These are phyloP conservation scores for Cryptus viduatorius DNA, from an alignment of 2,888 invertebrate species.

Conservation along the genomic window DNA sequence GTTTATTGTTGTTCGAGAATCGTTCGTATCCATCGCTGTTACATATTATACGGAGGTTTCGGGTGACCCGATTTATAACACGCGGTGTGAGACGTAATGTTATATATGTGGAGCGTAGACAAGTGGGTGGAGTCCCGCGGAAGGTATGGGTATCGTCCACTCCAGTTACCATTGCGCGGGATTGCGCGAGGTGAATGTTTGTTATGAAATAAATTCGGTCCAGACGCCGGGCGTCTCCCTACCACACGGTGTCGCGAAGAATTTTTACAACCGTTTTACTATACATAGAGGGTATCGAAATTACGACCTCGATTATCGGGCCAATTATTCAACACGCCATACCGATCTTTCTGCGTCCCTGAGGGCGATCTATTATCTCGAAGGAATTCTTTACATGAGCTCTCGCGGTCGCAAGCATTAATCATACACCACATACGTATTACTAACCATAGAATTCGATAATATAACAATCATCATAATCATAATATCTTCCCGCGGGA, in stretches of 20 bases:
- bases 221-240: constrained; percentile 34
- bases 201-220: constrained; percentile 69
- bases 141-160: constrained; percentile 40
- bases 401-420: neutral
- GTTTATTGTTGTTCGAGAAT: neutral
- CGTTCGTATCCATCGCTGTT: constrained; percentile 53
- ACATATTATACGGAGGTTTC: constrained; percentile 42
- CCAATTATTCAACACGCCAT: constrained; percentile 3
- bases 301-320: neutral
- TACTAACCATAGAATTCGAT: neutral
- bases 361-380: neutral
- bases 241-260: neutral
- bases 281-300: neutral
- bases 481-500: too few relatives aligned
- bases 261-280: neutral
- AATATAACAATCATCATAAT: neutral
- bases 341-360: neutral
- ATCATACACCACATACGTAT: neutral
- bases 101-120: constrained; percentile 23
- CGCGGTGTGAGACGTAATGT: constrained; percentile 34
- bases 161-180: constrained; percentile 53
- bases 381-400: constrained; percentile 16
- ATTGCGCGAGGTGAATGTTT: constrained; percentile 72
- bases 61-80: constrained; percentile 44
- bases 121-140: constrained; percentile 51